These are phyloP conservation scores for Dioctria rufipes DNA, from an alignment of 2,888 invertebrate species.

Conservation along the genomic window DNA sequence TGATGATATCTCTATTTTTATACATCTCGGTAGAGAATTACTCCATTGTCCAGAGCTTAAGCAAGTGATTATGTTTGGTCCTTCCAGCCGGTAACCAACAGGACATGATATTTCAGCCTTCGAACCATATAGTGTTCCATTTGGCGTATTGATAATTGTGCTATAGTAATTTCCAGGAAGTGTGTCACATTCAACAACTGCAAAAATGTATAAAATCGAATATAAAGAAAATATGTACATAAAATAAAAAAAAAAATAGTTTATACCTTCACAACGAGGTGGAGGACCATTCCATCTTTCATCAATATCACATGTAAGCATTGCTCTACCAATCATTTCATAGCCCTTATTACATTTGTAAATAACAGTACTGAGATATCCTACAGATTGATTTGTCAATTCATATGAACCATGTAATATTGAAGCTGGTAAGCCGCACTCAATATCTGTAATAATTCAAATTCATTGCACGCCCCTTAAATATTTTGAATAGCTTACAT, in stretches of 20 bases:
- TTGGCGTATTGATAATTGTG: conserved; percentile 76
- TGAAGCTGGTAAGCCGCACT: conserved; percentile 91
- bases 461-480: not conserved
- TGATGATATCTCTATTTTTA: conserved; percentile 75
- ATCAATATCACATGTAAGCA: conserved; percentile 91
- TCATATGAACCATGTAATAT: conserved; percentile 86
- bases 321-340: conserved; percentile 87
- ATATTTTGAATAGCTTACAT: conserved; percentile 76
- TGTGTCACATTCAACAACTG: conserved; percentile 82
- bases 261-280: conserved; percentile 86
- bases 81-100: conserved; percentile 79
- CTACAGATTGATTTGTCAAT: conserved; percentile 87
- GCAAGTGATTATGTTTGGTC: conserved; percentile 79
- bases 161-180: conserved; percentile 75
- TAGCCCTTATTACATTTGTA: conserved; percentile 88
- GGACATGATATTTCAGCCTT: conserved; percentile 84
- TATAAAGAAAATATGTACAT: not conserved
- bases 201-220: not conserved
- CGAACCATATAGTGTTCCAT: conserved; percentile 79
- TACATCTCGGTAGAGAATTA: conserved; percentile 81
- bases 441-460: conserved; percentile 77
- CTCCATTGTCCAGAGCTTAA: conserved; percentile 86
- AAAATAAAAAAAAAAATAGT: not conserved
- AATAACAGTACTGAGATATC: conserved; percentile 89
- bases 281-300: conserved; percentile 96